Percentiles rank a stretch among this genome's conserved stretches.
These are phyloP conservation scores for Hymenopus coronatus DNA, from an alignment of 2,888 invertebrate species.

Conservation along the genomic window DNA sequence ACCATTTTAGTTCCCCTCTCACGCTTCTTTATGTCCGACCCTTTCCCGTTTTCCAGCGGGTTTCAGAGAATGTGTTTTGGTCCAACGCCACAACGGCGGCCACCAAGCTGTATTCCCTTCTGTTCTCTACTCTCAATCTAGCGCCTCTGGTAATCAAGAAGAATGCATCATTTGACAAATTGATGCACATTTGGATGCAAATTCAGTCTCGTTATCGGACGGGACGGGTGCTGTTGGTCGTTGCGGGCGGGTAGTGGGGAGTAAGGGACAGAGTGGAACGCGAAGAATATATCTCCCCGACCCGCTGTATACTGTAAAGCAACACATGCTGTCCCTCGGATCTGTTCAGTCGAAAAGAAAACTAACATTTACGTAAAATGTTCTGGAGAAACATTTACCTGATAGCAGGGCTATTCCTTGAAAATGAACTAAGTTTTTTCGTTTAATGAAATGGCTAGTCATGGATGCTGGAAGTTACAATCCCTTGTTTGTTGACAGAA, in stretches of 20 bases:
- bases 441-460: too few species aligned
- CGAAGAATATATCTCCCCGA: too few species aligned
- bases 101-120: neutral
- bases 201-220: slow-evolving; percentile 2
- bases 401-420: too few species aligned
- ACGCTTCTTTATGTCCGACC: neutral
- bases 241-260: neutral
- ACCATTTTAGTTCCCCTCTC: too few species aligned
- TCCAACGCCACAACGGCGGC: neutral
- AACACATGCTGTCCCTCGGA: too few species aligned
- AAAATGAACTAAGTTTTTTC: too few species aligned
- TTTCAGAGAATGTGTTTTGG: neutral
- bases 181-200: slow-evolving; percentile 16
- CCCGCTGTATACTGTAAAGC: too few species aligned
- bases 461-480: too few species aligned
- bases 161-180: slow-evolving; percentile 15
- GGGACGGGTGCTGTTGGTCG: neutral
- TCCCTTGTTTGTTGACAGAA: too few species aligned
- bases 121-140: slow-evolving; percentile 3
- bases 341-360: too few species aligned
- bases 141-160: slow-evolving; percentile 11
- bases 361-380: too few species aligned
- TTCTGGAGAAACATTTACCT: too few species aligned
- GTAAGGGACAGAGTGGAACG: neutral
- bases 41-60: neutral